Base-by-base conservation (phyloP, 2,113 vertebrate genomes). In the Bambusicola thoracicus region DNA sequence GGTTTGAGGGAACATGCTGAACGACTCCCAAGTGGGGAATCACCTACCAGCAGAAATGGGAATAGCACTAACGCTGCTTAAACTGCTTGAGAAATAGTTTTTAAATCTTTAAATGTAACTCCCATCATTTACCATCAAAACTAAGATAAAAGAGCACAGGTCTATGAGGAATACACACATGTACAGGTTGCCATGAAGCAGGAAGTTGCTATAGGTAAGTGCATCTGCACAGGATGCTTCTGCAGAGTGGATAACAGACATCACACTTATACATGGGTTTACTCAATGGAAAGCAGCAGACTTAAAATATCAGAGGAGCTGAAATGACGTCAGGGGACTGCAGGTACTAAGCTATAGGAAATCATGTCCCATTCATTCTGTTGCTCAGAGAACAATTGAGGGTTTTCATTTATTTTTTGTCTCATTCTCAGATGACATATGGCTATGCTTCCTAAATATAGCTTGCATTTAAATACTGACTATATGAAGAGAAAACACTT, bases 121-220 rank as follows among this genome's bases (percentile, higher is more conserved):
- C 48, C 30, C 2, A 1, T 14, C 14, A 0, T 38, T 91, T 82
- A 61, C 67, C 1, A 2, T 3, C 16, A 7, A 3, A 34, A 0
- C 30, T 2, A 2, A 77, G 76, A 30, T 32, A 19, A 69, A 69
- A 49, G 67, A 69, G 44, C 25, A 29, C 12, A 30, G 68, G 40
- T 21, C 7, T 34, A 21, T 10, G 63, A 63, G 55, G 44, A 21
- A 36, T 0, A 36, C 6, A 8, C 30, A 14, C 9, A 12, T 2
- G 11, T 15, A 62, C 7, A 17, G 49, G 62, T 32, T 55, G 34
- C 22, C 48, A 13, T 9, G 3, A 63, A 17, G 49, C 4, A 2
- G 32, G 59, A 36, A n/a, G 66, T 8, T 65, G 8, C 59, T 67
- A 7, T 4, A 62, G 63, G 83, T 46, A 2, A 56, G 20, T 3